Percentiles rank a stretch among this genome's conserved stretches.
Conservation (phyloP, 2,113 vertebrate species). For the Antigone vipio region DNA sequence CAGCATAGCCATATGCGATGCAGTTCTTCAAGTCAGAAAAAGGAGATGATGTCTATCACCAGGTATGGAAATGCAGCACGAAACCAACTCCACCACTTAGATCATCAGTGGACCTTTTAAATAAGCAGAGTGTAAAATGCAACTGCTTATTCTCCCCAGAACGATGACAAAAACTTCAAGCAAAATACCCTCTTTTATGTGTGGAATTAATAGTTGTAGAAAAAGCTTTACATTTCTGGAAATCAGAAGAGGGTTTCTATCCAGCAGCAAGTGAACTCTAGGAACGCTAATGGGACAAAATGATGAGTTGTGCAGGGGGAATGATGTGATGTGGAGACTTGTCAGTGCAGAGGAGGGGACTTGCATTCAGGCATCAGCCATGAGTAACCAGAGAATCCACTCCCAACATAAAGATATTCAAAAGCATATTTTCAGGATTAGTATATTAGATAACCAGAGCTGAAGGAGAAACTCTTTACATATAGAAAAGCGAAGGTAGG, state of each 20-base stretch:
- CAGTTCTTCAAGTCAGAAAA: neutral
- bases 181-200: neutral
- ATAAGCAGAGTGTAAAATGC: neutral
- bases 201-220: neutral
- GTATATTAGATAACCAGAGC: neutral
- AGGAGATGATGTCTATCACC: neutral
- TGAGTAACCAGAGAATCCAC: neutral
- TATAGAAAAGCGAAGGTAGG: neutral
- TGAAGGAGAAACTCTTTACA: neutral
- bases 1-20: accelerated
- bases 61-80: neutral
- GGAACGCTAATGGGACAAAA: neutral
- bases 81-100: neutral
- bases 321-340: neutral
- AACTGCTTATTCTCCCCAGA: neutral
- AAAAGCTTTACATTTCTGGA: neutral
- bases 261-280: neutral
- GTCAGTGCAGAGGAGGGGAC: neutral
- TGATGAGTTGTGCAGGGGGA: too few species aligned
- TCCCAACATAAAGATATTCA: neutral
- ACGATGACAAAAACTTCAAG: neutral
- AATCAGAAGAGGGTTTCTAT: neutral
- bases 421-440: neutral
- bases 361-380: neutral
- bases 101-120: neutral